Base-by-base conservation (phyloP, 2,113 vertebrate genomes). In the Cygnus atratus region DNA sequence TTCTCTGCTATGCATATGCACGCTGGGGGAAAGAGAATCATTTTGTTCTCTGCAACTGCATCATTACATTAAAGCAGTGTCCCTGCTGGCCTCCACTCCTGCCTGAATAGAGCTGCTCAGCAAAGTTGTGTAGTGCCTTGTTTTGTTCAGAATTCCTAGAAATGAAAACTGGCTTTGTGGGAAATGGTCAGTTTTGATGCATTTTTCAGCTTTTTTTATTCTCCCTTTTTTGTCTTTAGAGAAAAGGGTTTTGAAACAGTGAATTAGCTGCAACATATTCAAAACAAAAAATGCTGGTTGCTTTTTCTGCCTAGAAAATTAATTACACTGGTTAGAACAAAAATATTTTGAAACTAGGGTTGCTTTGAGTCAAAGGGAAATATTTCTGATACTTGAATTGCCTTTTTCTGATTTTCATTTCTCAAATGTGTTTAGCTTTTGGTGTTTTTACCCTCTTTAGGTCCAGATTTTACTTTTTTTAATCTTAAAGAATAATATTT, bases 111-210 rank as follows among this genome's bases (percentile, higher is more conserved):
- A 82, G 84, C 87, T 89, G 91, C 95, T 95, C 93, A 61, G 76
- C 66, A 73, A 93, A 92, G 89, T 87, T 95, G 89, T 95, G 87
- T 91, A 92, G 84, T 28, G 87, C 93, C 93, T 96, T 96, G 93
- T 95, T 95, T 87, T 65, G 35, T 70, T 85, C 7, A 0, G 41
- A 91, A 87, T 79, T 50, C 1, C 21, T 59, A 82, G 91, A 87
- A 92, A 89, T 91, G 58, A 95, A 92, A 93, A 92, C 84, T 87
- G 81, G 48, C 87, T 95, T 93, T 96, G 84, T 92, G 89, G 54
- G 81, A 91, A 95, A 93, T 79, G 94, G 87, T 70, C 94, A 89
- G 58, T 97, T 95, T 89, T 88, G 66, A 87, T 91, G 87, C 81
- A 79, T 92, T 95, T 92, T 92, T 78, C 48, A 72, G 72, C 37